These are phyloP conservation scores for Mastomys natalensis DNA, from an alignment of 2,113 vertebrate genomes.

Conservation along the genomic window DNA sequence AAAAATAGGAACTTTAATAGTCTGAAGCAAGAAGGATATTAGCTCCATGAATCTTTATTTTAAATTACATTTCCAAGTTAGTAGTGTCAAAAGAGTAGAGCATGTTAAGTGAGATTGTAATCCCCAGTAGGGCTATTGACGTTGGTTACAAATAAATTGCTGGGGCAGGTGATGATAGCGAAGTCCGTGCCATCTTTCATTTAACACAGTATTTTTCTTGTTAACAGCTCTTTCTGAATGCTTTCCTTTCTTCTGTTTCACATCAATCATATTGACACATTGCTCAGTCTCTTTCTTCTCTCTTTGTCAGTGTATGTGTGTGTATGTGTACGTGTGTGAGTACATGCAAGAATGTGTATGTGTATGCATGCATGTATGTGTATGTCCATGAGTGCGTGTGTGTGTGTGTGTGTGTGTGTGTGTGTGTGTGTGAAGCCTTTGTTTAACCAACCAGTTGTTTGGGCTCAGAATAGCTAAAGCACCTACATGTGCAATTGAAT, in stretches of 20 bases:
- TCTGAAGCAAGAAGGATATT: slow-evolving; percentile 70
- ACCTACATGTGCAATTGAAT: slow-evolving; percentile 48
- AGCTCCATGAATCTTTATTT: slow-evolving; percentile 81
- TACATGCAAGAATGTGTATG: neutral
- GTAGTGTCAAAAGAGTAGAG: slow-evolving; percentile 78
- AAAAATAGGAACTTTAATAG: slow-evolving; percentile 70
- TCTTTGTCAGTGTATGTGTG: neutral
- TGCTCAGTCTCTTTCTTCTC: neutral
- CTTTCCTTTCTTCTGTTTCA: slow-evolving; percentile 83
- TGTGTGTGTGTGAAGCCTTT: neutral
- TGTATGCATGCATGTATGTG: neutral
- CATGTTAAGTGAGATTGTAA: slow-evolving; percentile 74
- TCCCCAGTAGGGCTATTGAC: slow-evolving; percentile 76
- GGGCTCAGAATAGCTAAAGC: slow-evolving; percentile 34
- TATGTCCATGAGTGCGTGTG: neutral
- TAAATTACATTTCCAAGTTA: slow-evolving; percentile 76
- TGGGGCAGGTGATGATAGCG: slow-evolving; percentile 65
- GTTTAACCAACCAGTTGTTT: slow-evolving; percentile 65
- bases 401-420: neutral
- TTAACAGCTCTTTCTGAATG: slow-evolving; percentile 75
- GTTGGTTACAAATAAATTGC: slow-evolving; percentile 80
- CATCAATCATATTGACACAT: slow-evolving; percentile 71
- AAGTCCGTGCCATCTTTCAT: slow-evolving; percentile 79
- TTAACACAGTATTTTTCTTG: slow-evolving; percentile 76
- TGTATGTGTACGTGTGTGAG: neutral